Base-by-base conservation (phyloP, 2,888 invertebrate species). In the Nasonia oneida region DNA sequence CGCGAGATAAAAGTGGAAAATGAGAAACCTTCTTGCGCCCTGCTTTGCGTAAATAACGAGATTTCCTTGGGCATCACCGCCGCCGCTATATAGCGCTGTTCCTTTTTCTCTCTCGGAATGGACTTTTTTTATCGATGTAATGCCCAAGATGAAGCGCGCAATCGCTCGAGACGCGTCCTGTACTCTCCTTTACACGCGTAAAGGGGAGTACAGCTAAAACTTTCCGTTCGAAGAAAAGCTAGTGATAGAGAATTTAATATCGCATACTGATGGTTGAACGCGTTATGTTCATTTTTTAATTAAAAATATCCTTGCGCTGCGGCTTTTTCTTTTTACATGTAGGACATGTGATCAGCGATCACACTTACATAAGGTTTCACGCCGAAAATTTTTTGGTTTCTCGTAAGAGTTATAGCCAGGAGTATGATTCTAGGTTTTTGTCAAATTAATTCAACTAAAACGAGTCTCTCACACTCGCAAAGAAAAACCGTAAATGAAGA, bases 31-130 rank as follows among this genome's bases (percentile, higher is more conserved):
- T 83, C 71, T 61, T 57, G 57, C 57, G n/a, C 39, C 70, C 18
- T 78, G 8, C 33, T 71, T 73, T 73, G 73, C 77, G 78, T 83
- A 83, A 83, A 83, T 83, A 83, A 78, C 77, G 71, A 77, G 71
- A 83, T 83, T 82, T 67, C 47, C 42, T 57, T 15, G 4, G 71
- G 23, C 37, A 3, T 47, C 33, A 29, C 15, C 33, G 14, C 50
- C 18, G 47, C 67, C 50, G 70, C 50, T 42, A 1, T 70, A 39
- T 42, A 42, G 42, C 37, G 14, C 47, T 80, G 18, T 37, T 12
- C 67, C 57, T 23, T 80, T 39, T n/a, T 29, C 29, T 12, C 33
- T 29, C 64, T 64, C 64, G 2, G n/a, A 8, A 29, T 10, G 14
- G 57, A 53, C 53, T 23, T 73, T n/a, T 70, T 23, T 47, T 79